phyloP scores from a whole-genome alignment of 2,888 invertebrate genomes.

The Caenorhabditis auriculariae region DNA sequence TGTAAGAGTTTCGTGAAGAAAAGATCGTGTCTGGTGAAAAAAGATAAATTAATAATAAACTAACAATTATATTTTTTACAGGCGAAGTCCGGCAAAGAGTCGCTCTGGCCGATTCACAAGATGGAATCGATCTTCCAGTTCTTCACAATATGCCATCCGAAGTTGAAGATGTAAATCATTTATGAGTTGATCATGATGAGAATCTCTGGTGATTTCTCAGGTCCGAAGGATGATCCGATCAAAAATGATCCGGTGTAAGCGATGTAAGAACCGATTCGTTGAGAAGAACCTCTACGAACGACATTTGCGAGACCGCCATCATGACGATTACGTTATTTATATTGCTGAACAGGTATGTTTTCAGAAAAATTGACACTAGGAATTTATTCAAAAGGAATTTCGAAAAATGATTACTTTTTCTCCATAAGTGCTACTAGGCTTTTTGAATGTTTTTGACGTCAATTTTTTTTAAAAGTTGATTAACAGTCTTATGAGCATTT shows the following conservation, averaged over 20 bases:
- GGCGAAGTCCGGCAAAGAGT: constrained; percentile 12
- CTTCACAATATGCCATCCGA: constrained; percentile 10
- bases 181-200: too few relatives aligned
- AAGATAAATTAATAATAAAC: neutral
- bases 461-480: too few relatives aligned
- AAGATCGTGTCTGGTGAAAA: neutral
- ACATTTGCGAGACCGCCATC: constrained; percentile 60
- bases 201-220: neutral
- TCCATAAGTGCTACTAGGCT: too few relatives aligned
- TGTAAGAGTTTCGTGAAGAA: too few relatives aligned
- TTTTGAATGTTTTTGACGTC: too few relatives aligned
- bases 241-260: constrained; percentile 60
- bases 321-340: constrained; percentile 50
- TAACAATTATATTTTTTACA: too few relatives aligned
- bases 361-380: too few relatives aligned
- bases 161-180: constrained; percentile 7
- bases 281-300: constrained; percentile 60
- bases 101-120: neutral
- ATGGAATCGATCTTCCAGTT: constrained; percentile 10
- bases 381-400: too few relatives aligned
- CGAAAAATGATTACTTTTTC: too few relatives aligned
- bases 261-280: constrained; percentile 59
- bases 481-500: too few relatives aligned
- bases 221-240: constrained; percentile 17
- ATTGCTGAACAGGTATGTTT: constrained; percentile 56